phyloP scores from a whole-genome alignment of 2,113 vertebrate species.

The Equus quagga region DNA sequence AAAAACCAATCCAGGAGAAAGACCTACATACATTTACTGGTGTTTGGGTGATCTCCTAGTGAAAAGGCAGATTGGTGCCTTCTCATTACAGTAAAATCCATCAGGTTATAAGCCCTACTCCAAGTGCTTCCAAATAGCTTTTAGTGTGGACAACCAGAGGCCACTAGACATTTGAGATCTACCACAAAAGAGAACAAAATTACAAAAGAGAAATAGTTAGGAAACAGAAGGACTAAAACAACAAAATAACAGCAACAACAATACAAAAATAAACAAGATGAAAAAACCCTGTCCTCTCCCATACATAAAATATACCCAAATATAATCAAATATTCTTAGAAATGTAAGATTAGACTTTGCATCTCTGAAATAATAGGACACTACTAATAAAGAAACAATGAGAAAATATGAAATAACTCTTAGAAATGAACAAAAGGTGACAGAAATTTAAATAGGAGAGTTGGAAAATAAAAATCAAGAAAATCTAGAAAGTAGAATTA shows the following conservation, averaged over 20 bases:
- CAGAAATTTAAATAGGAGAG: not conserved
- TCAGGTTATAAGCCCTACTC: not conserved
- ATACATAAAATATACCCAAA: not conserved
- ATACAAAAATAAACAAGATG: not conserved
- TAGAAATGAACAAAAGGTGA: not conserved
- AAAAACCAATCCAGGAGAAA: not conserved
- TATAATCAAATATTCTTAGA: not conserved
- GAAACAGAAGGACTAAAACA: not conserved
- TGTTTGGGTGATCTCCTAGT: not conserved
- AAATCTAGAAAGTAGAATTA: constrained; percentile 6
- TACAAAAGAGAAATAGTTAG: not conserved
- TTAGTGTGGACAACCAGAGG: not conserved
- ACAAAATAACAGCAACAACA: not conserved
- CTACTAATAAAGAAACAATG: not conserved
- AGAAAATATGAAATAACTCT: constrained; percentile 10
- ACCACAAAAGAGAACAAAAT: not conserved
- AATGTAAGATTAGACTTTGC: not conserved
- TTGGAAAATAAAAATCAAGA: constrained; percentile 15
- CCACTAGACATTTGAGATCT: not conserved
- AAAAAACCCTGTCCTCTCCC: not conserved
- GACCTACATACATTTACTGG: not conserved
- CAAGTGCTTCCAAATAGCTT: not conserved
- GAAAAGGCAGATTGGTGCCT: not conserved
- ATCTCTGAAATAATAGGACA: not conserved
- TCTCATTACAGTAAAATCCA: constrained; percentile 6